These are phyloP conservation scores for Dinomys branickii DNA, from an alignment of 2,113 vertebrate genomes.

Conservation along the genomic window DNA sequence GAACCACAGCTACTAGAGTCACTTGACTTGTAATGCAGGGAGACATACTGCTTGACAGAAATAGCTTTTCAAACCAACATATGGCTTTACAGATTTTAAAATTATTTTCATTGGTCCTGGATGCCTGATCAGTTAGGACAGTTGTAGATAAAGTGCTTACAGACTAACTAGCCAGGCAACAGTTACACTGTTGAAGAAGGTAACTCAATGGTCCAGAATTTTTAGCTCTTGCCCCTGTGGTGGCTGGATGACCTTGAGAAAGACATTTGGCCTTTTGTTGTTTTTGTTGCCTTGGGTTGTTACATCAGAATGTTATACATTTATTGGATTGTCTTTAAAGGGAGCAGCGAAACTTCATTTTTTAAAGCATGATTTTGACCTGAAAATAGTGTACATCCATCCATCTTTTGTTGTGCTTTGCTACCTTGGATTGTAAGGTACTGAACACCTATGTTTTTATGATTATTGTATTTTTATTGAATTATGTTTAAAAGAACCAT, in stretches of 20 bases:
- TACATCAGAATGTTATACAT: neutral
- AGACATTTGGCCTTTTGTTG: neutral
- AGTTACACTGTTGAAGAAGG: neutral
- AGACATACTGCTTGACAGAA: neutral
- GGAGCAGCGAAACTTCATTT: neutral
- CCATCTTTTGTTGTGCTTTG: constrained; percentile 14
- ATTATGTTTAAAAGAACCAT: constrained; percentile 23
- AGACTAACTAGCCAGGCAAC: neutral
- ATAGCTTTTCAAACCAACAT: constrained; percentile 22
- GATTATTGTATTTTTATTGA: constrained; percentile 44
- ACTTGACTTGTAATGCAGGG: neutral
- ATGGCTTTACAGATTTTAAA: constrained; percentile 1
- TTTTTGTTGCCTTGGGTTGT: constrained; percentile 36
- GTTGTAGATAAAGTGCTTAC: neutral
- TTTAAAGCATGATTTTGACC: constrained; percentile 53
- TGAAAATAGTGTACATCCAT: constrained; percentile 44
- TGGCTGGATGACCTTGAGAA: constrained; percentile 31
- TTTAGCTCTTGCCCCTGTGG: neutral
- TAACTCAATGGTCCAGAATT: neutral
- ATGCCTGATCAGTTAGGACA: neutral
- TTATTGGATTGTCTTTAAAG: constrained; percentile 24
- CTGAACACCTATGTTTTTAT: constrained; percentile 51
- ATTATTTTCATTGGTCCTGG: neutral
- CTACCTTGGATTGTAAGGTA: constrained; percentile 28
- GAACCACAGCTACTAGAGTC: neutral